Base-by-base conservation (phyloP, 2,797 vertebrate species). In the Anas capensis region DNA sequence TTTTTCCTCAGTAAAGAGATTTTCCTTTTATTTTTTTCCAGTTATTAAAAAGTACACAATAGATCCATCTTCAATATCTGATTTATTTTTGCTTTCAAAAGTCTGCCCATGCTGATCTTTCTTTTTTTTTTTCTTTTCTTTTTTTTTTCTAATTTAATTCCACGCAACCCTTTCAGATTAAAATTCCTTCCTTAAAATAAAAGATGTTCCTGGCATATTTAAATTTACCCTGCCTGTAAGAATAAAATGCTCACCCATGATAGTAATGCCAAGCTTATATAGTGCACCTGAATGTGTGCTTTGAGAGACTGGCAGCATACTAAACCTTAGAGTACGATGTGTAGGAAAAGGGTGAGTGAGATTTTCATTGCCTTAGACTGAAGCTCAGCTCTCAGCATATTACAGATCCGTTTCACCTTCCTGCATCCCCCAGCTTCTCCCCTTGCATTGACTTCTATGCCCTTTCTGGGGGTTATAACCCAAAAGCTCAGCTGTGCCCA, bases 41-140 rank as follows among this genome's bases (percentile, higher is more conserved):
- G 3, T 68, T 76, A 62, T 56, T 53, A 54, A 75, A 78, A 84
- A 26, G 11, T 72, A 81, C 14, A 81, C 90, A 72, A 86, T 33
- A 72, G 11, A 38, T 69, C 14, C 11, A 76, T 13, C 31, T 69
- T 86, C 54, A 66, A 13, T 33, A 90, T 65, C 27, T 53, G 27
- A 57, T 87, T 56, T 64, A 36, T 46, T 82, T 92, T 85, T 66
- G 13, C 36, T 86, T 76, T 88, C 34, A n/a, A 27, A 90, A 38
- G 4, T 71, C 61, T 86, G 16, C 8, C 29, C 3, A n/a, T 58
- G 12, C 18, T 76, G 53, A 51, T 29, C 44, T 91, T 92, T 24
- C 71, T 38, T 38, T 72, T 42, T 46, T 51, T 88, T 79, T 65
- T 17, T 60, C 51, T 34, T 40, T 40, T 40, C 11, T 13, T 36